A percentile compares a stretch with the other conserved stretches of the same genome.
Conservation (phyloP, 2,113 vertebrate species). For the Zonotrichia leucophrys region DNA sequence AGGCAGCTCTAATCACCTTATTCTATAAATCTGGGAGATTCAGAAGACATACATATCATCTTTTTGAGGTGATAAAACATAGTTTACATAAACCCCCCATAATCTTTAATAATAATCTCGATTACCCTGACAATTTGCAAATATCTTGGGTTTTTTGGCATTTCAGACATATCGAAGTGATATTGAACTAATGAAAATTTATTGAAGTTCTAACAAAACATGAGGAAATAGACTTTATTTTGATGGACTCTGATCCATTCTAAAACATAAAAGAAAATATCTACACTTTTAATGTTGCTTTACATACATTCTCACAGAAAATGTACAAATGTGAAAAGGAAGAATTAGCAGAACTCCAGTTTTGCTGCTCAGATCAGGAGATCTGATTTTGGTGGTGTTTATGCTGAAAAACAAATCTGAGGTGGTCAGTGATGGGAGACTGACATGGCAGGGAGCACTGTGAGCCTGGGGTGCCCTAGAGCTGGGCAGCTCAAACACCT, state of each 20-base stretch:
- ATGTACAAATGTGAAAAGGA: not conserved
- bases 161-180: not conserved
- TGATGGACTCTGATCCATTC: not conserved
- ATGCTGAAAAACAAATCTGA: not conserved
- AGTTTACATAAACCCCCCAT: not conserved
- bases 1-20: not conserved
- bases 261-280: not conserved
- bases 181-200: not conserved
- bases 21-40: not conserved
- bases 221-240: not conserved
- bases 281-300: not conserved
- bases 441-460: not conserved
- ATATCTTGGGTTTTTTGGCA: not conserved
- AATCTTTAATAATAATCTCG: not conserved
- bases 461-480: not conserved
- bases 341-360: not conserved
- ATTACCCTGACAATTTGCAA: not conserved
- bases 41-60: not conserved
- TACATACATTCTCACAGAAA: not conserved
- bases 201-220: not conserved
- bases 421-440: accelerated
- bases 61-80: not conserved
- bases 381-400: not conserved
- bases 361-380: not conserved
- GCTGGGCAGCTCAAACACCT: not conserved